Evolutionary conservation across 2,113 vertebrate species (phyloP), one percentile per base, ranked within the genome.

Genomic region (Lepus timidus): DNA sequence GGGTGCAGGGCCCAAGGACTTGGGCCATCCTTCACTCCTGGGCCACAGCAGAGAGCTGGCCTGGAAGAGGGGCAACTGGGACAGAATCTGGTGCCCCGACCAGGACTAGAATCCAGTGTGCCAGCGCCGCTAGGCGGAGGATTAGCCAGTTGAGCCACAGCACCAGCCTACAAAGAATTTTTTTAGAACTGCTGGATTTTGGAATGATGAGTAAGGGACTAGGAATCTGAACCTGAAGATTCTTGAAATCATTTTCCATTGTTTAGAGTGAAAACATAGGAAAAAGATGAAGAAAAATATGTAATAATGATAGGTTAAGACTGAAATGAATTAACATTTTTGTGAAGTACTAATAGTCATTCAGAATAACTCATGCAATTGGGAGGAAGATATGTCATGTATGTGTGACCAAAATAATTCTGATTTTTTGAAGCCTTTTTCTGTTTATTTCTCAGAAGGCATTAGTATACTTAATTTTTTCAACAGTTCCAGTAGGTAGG

Each of bases 321-420:
- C 55, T 92, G 51, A 86, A 82, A 76, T 68, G 39, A 90, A 79
- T 85, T 4, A 93, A 74, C 12, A 83, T 88, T 44, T 78, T 65
- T 88, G 22, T 81, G 70, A 94, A 84, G 94, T 73, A 88, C 25
- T 94, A 81, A 81, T 67, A 64, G 74, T 93, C n/a, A 64, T 95
- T 94, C 82, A 88, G 95, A 95, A 75, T 88, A 92, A 51, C 61
- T 80, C 36, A 64, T 75, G n/a, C 88, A 31, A 88, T 68, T 88
- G 68, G 92, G 49, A 88, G 10, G 44, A 88, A 27, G 62, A 68
- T 44, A 61, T 51, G 39, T 68, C n/a, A 61, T 75, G 0, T 82
- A 4, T 88, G 6, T 91, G 5, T 91, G 25, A 65, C 33, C 39
- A 70, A 93, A 89, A 85, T 33, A 31, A 68, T 62, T 44, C 44